Percentiles rank a stretch among this genome's conserved stretches.
Evolutionary conservation across 53 echinoderm and acorn worm genomes (phyloP).

Genomic region (Henricia sp.): DNA sequence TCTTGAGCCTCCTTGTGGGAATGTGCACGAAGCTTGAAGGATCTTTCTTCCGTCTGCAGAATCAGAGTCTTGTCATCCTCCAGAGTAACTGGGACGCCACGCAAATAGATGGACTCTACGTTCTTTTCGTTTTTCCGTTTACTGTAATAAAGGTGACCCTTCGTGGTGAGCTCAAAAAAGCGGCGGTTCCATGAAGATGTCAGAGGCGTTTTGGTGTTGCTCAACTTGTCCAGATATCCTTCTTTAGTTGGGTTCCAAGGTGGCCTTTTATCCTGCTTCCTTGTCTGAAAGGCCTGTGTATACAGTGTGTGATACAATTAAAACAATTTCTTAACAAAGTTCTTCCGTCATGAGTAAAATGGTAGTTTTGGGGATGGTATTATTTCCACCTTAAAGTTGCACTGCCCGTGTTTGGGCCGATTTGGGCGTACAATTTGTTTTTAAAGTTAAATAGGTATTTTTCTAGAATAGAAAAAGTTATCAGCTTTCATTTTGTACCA

Average conservation of each 20-base stretch:
- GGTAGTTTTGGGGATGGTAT: no score
- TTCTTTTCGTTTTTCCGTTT: slow-evolving; percentile 98
- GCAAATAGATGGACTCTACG: slow-evolving; percentile 93
- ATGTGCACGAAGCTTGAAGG: slow-evolving; percentile 85
- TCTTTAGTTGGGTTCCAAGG: slow-evolving; percentile 88
- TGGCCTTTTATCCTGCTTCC: slow-evolving; percentile 49
- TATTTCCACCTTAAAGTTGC: no score
- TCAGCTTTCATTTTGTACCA: no score
- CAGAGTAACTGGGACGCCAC: slow-evolving; percentile 87
- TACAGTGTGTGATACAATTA: no score
- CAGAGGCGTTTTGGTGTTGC: slow-evolving; percentile 83
- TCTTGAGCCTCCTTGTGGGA: slow-evolving; percentile 83
- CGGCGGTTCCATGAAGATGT: slow-evolving; percentile 96
- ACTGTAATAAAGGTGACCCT: slow-evolving; percentile 96
- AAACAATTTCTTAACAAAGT: no score
- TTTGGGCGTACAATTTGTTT: no score
- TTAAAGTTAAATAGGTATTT: no score
- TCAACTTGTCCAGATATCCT: slow-evolving; percentile 93
- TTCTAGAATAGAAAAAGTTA: no score
- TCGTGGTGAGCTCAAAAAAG: slow-evolving; percentile 95
- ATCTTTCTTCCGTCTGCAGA: slow-evolving; percentile 84
- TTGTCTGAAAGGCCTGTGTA: slow-evolving; percentile 27
- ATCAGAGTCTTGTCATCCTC: slow-evolving; percentile 91
- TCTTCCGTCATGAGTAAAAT: no score
- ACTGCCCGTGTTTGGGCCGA: no score